These are phyloP conservation scores for Phataginus tricuspis DNA, from an alignment of 2,797 vertebrate genomes.

Conservation along the genomic window DNA sequence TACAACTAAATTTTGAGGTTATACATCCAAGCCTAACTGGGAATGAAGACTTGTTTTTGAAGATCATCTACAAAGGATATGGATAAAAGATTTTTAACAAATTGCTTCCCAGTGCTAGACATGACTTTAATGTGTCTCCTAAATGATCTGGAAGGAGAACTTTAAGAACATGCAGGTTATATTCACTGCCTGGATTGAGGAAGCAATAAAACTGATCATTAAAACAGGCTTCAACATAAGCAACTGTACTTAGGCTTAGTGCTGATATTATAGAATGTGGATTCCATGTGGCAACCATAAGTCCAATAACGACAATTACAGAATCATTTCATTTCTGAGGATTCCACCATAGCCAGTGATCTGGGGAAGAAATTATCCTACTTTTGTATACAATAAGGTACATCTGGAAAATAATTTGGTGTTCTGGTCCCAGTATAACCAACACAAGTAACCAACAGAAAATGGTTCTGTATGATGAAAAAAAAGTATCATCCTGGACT, in stretches of 20 bases:
- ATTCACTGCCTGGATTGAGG: no score
- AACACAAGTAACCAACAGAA: neutral
- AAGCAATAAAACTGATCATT: no score
- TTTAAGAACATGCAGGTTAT: no score
- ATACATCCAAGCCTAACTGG: no score
- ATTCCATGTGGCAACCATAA: neutral
- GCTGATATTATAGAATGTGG: neutral
- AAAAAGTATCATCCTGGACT: neutral
- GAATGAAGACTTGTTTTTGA: no score
- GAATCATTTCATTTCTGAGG: neutral
- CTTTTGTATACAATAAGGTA: neutral
- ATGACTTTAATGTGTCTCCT: no score
- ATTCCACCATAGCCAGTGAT: neutral
- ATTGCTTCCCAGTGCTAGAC: no score
- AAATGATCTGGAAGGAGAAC: no score
- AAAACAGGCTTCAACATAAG: neutral
- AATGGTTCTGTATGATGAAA: neutral
- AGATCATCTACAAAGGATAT: no score
- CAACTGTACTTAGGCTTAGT: neutral
- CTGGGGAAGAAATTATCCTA: neutral
- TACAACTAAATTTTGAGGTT: no score
- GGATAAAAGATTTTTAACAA: no score
- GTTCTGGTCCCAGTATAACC: neutral
- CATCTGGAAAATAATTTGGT: neutral
- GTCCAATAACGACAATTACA: neutral